A percentile compares a stretch with the other conserved stretches of the same genome.
Evolutionary conservation across 1,140 invertebrate species (phyloP).

Genomic region (Trichonephila clavata): DNA sequence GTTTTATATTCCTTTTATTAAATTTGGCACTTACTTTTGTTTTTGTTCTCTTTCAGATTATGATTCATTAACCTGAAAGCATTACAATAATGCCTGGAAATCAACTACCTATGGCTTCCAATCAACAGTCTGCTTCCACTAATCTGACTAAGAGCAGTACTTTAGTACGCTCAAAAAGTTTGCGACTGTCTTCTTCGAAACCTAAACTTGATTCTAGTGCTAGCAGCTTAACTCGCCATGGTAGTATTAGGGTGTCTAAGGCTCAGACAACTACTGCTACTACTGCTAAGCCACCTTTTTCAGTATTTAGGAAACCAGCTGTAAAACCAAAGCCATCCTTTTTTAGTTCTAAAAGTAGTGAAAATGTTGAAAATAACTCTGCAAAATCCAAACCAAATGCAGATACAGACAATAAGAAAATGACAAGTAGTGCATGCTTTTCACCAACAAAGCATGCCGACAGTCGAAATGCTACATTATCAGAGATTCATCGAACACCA

Average conservation of each 20-base stretch:
- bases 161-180: constrained; percentile 64
- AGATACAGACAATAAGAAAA: constrained; percentile 42
- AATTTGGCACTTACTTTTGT: neutral
- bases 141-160: constrained; percentile 5
- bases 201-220: constrained; percentile 55
- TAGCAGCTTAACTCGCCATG: constrained; percentile 66
- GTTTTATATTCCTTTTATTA: too few species aligned
- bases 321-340: constrained; percentile 68
- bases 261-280: constrained; percentile 29
- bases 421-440: neutral
- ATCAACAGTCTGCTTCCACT: neutral
- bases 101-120: neutral
- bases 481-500: constrained; percentile 38
- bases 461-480: neutral
- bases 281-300: constrained; percentile 1
- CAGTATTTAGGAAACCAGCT: constrained; percentile 60
- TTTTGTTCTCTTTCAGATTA: constrained; percentile 31
- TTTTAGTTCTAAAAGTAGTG: constrained; percentile 65
- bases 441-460: constrained; percentile 57
- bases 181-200: constrained; percentile 55
- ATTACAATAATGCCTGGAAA: constrained; percentile 68
- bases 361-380: constrained; percentile 53
- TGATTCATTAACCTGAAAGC: neutral
- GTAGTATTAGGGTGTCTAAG: constrained; percentile 57
- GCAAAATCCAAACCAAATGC: neutral